Base-by-base conservation (phyloP, 2,888 invertebrate genomes). In the Hemaris fuciformis region DNA sequence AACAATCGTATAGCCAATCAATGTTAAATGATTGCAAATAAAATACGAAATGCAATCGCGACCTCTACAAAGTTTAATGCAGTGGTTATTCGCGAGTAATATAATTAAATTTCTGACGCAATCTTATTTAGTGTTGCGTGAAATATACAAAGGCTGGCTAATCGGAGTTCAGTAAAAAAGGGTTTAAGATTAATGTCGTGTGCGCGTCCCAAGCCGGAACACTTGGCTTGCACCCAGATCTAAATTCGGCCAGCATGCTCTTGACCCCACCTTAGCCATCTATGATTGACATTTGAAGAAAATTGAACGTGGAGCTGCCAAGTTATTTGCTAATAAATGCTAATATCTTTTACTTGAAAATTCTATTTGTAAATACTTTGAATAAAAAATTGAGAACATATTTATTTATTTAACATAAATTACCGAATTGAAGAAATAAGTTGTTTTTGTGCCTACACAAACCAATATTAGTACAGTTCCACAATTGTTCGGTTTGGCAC, bases 201-300 rank as follows among this genome's bases (percentile, higher is more conserved):
- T 67, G 70, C 70, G 65, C 53, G 69, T 60, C 60, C 66, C 66
- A 70, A 70, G 70, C 73, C 81, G 84, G 83, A 83, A 84, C 81
- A 73, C 70, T 88, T 90, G 90, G 89, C 90, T 74, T 67, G 67
- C 65, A 69, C 85, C 89, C 90, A 90, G 87, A 77, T 88, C 88
- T 89, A 90, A 83, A 87, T 88, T 76, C 68, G 84, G 81, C 80
- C 77, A 76, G 76, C 77, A 76, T 76, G 85, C 82, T 85, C 89
- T 87, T 87, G 89, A 89, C 88, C 88, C 85, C 82, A 80, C 83
- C 82, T 78, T 85, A 85, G 84, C 38, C 81, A 76, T 75, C 73
- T 70, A 74, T 77, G 79, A 82, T 79, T 73, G 79, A 75, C 73
- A 77, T 75, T 75, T 68, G 69, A 75, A 71, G 64, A 73, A 66